These are phyloP conservation scores for Cerastis leucographa DNA, from an alignment of 2,888 invertebrate genomes.

Conservation along the genomic window DNA sequence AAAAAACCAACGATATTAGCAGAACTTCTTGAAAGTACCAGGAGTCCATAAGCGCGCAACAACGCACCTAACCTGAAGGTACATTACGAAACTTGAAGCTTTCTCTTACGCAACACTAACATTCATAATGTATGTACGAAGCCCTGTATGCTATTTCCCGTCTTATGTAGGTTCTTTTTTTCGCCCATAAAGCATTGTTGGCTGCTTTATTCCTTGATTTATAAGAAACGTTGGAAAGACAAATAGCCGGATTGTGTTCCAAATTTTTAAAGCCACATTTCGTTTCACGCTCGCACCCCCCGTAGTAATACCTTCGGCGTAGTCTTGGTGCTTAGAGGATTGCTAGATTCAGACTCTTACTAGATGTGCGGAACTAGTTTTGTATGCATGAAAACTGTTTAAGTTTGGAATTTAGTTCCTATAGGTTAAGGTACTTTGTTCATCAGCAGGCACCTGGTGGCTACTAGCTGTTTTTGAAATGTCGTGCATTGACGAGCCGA, in stretches of 20 bases:
- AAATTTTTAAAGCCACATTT: constrained; percentile 95
- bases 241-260: constrained; percentile 95
- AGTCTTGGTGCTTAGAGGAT: constrained; percentile 79
- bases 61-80: constrained; percentile 61
- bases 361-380: constrained; percentile 55
- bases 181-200: constrained; percentile 91
- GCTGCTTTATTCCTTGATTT: constrained; percentile 93
- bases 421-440: not conserved
- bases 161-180: constrained; percentile 90
- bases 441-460: not conserved
- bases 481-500: not conserved
- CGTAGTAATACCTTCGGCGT: constrained; percentile 79
- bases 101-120: constrained; percentile 86
- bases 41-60: constrained; percentile 52
- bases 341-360: constrained; percentile 54
- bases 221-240: constrained; percentile 94
- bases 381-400: constrained; percentile 39
- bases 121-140: constrained; percentile 88
- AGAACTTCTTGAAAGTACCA: constrained; percentile 44
- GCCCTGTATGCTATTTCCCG: constrained; percentile 89
- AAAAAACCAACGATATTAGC: constrained; percentile 20
- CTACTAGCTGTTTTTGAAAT: not conserved
- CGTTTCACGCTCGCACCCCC: constrained; percentile 91
- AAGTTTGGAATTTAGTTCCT: constrained; percentile 16
- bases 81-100: constrained; percentile 73